Evolutionary conservation across 2,888 invertebrate genomes (phyloP).

Genomic region (Villa cingulata): DNA sequence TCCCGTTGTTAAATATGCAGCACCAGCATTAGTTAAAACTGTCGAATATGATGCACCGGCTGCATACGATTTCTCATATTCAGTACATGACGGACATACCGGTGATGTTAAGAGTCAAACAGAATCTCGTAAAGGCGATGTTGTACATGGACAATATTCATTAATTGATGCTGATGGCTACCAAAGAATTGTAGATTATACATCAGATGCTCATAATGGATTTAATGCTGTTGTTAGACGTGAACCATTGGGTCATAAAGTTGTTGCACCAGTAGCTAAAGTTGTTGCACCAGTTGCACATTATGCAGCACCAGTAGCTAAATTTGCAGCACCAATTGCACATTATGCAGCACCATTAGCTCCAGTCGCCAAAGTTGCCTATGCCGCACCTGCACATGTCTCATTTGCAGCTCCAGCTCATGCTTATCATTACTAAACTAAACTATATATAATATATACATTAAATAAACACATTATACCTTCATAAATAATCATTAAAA

Average conservation of each 20-base stretch:
- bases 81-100: slow-evolving; percentile 39
- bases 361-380: slow-evolving; percentile 12
- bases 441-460: no score
- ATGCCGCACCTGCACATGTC: slow-evolving; percentile 9
- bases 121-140: slow-evolving; percentile 40
- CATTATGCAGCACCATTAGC: slow-evolving; percentile 9
- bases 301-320: slow-evolving; percentile 19
- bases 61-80: slow-evolving; percentile 39
- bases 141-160: slow-evolving; percentile 41
- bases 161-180: slow-evolving; percentile 42
- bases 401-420: slow-evolving; percentile 10
- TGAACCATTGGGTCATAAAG: slow-evolving; percentile 36
- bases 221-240: slow-evolving; percentile 43
- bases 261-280: slow-evolving; percentile 30
- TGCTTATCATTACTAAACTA: slow-evolving; percentile 12
- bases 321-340: slow-evolving; percentile 17
- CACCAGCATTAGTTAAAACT: slow-evolving; percentile 10
- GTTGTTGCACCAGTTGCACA: slow-evolving; percentile 18
- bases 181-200: slow-evolving; percentile 41
- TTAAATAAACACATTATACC: no score
- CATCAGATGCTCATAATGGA: slow-evolving; percentile 41
- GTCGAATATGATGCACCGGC: slow-evolving; percentile 30
- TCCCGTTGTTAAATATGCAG: slow-evolving; percentile 10
- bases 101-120: slow-evolving; percentile 38
- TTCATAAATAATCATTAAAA: neutral